phyloP scores from a whole-genome alignment of 2,888 invertebrate genomes.

The Ennomos quercinarius region DNA sequence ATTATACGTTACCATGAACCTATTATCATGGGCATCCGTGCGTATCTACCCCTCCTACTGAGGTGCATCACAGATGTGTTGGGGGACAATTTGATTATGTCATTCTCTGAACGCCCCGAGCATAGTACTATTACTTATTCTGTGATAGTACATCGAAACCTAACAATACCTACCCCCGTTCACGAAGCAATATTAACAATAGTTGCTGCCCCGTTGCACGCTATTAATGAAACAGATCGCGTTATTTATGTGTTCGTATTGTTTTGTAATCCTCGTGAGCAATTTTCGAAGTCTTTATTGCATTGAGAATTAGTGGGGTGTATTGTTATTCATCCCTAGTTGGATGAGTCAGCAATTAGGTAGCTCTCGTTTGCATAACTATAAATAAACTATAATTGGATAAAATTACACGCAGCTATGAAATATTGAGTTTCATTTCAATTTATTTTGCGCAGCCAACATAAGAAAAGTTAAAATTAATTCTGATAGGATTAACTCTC shows the following conservation, averaged over 20 bases:
- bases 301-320: conserved; percentile 27
- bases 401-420: no score
- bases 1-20: conserved; percentile 46
- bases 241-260: conserved; percentile 53
- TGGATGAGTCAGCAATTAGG: conserved; percentile 9
- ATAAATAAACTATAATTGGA: neutral
- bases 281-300: conserved; percentile 35
- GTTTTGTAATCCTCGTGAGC: conserved; percentile 38
- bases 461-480: no score
- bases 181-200: conserved; percentile 42
- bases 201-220: conserved; percentile 54
- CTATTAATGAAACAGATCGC: conserved; percentile 53
- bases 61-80: conserved; percentile 60
- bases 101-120: conserved; percentile 55
- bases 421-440: no score
- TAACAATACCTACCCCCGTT: neutral
- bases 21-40: conserved; percentile 74
- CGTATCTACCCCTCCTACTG: conserved; percentile 50
- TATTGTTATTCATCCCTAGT: conserved; percentile 7
- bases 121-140: conserved; percentile 28
- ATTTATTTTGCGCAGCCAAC: no score
- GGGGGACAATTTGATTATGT: conserved; percentile 72
- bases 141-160: neutral
- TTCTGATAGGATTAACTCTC: no score
- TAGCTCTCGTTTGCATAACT: neutral